phyloP scores from a whole-genome alignment of 2,888 invertebrate species.

The Allophyes oxyacanthae region DNA sequence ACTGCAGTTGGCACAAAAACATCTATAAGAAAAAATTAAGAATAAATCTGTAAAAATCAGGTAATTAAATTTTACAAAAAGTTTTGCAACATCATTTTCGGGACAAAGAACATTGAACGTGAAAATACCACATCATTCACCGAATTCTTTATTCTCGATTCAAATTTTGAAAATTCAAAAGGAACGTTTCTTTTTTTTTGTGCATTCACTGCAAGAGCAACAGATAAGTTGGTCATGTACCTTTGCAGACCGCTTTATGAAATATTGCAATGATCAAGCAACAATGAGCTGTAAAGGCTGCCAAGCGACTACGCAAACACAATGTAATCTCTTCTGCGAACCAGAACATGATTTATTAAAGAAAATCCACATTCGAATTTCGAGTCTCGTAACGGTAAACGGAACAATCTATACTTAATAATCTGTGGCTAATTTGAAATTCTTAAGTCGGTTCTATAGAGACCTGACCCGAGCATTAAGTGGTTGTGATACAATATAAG shows the following conservation, averaged over 20 bases:
- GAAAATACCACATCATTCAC: slow-evolving; percentile 29
- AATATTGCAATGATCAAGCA: slow-evolving; percentile 66
- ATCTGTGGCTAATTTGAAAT: slow-evolving; percentile 67
- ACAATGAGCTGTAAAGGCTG: slow-evolving; percentile 74
- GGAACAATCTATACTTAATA: slow-evolving; percentile 66
- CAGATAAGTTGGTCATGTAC: slow-evolving; percentile 43
- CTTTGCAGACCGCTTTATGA: slow-evolving; percentile 60
- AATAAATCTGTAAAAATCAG: too few species aligned
- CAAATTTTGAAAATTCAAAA: slow-evolving; percentile 43
- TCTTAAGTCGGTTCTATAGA: slow-evolving; percentile 56
- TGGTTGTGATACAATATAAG: slow-evolving; percentile 31
- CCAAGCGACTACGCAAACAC: slow-evolving; percentile 68
- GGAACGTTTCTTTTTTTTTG: slow-evolving; percentile 29
- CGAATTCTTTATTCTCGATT: slow-evolving; percentile 31
- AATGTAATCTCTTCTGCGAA: slow-evolving; percentile 78
- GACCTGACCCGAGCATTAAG: slow-evolving; percentile 40
- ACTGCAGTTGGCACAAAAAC: too few species aligned
- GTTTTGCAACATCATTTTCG: slow-evolving; percentile 18
- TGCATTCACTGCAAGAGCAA: slow-evolving; percentile 18
- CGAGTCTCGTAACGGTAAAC: slow-evolving; percentile 66
- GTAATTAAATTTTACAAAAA: slow-evolving; percentile 3
- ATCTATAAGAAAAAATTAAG: too few species aligned
- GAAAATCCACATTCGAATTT: slow-evolving; percentile 72
- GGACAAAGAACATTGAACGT: slow-evolving; percentile 20
- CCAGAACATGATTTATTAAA: slow-evolving; percentile 75